Evolutionary conservation across 2,888 invertebrate species (phyloP), one percentile per base, ranked within the genome.

Genomic region (Platycnemis pennipes): DNA sequence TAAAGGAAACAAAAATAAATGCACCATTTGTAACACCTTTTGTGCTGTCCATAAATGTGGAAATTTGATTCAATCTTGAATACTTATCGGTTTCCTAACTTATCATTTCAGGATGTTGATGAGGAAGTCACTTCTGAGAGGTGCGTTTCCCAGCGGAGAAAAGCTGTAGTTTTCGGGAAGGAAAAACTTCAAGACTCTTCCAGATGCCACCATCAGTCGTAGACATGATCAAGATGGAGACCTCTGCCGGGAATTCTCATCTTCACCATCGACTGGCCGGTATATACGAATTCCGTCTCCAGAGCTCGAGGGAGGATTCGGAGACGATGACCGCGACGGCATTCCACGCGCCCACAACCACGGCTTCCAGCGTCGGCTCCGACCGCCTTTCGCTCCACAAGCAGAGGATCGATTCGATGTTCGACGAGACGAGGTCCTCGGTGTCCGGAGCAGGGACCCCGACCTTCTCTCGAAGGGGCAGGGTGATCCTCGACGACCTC

Each of bases 321-420:
- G 91, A 91, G 16, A 45, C 42, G 45, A 91, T 63, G 63, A 44
- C 91, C 16, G 44, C 91, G 2, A 44, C 91, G n/a, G 91, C 63
- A 2, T 11, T 63, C 56, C 56, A 44, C 44, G 56, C 91, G 44
- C 44, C 44, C 63, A 63, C 91, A 8, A 46, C 87, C 88, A 95
- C 94, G 94, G 94, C 46, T 49, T 95, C 91, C n/a, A 94, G 88
- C 88, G 89, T 94, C 94, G 94, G 87, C 95, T 94, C 94, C 1
- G 94, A 94, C 44, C 94, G 94, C 22, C 94, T 98, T 95, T 98
- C 98, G 94, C 97, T 98, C 94, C 98, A 98, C 96, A 98, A 98
- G 96, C 98, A 98, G 96, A 98, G 98, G 96, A 99, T 99, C 96
- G 99, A 99, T 96, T 97, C 98, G 45, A 98, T 99, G 96, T 99